These are phyloP conservation scores for Malurus alboscapulatus DNA, from an alignment of 2,113 vertebrate genomes.

Conservation along the genomic window DNA sequence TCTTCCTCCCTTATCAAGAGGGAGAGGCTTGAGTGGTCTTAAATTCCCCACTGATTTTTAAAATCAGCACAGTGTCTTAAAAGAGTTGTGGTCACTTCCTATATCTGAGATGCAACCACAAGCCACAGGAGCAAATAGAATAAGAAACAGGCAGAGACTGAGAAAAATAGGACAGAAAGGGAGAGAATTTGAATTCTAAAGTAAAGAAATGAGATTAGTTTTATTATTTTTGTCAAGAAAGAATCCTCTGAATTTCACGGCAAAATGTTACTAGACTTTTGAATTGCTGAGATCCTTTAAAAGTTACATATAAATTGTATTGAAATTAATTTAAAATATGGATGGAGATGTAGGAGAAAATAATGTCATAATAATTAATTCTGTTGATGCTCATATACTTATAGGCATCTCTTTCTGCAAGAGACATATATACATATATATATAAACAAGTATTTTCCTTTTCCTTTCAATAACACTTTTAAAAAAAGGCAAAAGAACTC, in stretches of 20 bases:
- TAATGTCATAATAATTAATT: not conserved
- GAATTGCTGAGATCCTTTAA: not conserved
- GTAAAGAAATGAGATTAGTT: not conserved
- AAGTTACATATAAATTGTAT: not conserved
- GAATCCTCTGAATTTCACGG: not conserved
- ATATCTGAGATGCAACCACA: not conserved
- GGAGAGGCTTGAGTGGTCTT: not conserved
- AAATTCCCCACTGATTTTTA: not conserved
- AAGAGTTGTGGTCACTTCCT: not conserved
- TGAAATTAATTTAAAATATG: not conserved
- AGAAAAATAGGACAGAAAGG: not conserved
- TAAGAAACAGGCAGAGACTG: not conserved
- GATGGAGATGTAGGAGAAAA: not conserved
- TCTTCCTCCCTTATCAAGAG: not conserved
- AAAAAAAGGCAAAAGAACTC: not conserved
- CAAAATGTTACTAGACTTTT: not conserved
- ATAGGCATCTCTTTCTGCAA: not conserved
- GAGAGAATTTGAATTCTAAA: not conserved
- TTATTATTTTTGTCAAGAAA: not conserved
- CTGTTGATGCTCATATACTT: not conserved
- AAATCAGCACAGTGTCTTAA: not conserved
- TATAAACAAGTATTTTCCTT: not conserved
- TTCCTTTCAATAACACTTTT: not conserved
- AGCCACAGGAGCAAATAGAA: not conserved
- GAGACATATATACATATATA: not conserved